Conservation (phyloP, 2,888 invertebrate genomes). For the Branchellion lobata region DNA sequence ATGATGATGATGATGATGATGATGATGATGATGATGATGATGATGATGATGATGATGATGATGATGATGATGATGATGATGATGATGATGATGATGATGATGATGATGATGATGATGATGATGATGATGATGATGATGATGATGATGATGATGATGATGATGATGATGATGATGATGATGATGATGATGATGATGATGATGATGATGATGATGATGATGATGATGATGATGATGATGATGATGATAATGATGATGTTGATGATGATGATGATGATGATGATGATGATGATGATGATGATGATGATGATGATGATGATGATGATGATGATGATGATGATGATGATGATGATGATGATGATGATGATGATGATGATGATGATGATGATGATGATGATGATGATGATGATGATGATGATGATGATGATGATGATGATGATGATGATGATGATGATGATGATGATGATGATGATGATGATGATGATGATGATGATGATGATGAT, state of each 20-base stretch:
- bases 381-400: not conserved
- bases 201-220: conserved; percentile 7
- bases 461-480: conserved; percentile 24
- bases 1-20: conserved; percentile 24
- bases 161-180: conserved; percentile 12
- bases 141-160: conserved; percentile 26
- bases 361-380: conserved; percentile 34
- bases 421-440: conserved; percentile 20
- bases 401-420: not conserved
- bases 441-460: conserved; percentile 18
- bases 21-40: conserved; percentile 36
- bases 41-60: conserved; percentile 26
- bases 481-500: conserved; percentile 31
- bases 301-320: conserved; percentile 42
- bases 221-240: conserved; percentile 25
- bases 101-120: conserved; percentile 33
- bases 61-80: conserved; percentile 19
- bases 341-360: conserved; percentile 35
- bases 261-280: conserved; percentile 34
- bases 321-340: conserved; percentile 39
- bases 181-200: conserved; percentile 6
- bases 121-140: conserved; percentile 27
- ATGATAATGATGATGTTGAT: conserved; percentile 27
- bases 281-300: conserved; percentile 38
- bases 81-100: conserved; percentile 16